A percentile compares a stretch with the other conserved stretches of the same genome.
These are phyloP conservation scores for Achatina immaculata DNA, from an alignment of 1,140 invertebrate species.

Conservation along the genomic window DNA sequence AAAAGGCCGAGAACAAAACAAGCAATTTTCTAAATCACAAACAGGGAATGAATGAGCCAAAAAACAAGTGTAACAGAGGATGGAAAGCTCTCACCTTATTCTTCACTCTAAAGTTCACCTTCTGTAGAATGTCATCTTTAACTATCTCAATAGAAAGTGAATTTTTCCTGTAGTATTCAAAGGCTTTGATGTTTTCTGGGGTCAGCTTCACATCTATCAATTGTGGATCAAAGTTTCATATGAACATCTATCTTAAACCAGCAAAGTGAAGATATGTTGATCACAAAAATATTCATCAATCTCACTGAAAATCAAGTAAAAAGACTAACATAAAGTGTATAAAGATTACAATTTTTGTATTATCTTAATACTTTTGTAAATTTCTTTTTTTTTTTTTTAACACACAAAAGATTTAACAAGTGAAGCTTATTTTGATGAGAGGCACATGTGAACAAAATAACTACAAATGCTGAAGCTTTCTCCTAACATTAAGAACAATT, in stretches of 20 bases:
- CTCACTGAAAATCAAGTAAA: not conserved
- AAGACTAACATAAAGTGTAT: not conserved
- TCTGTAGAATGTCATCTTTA: slow-evolving; percentile 70
- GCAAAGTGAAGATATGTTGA: not conserved
- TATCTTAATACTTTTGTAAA: no score
- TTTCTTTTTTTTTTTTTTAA: no score
- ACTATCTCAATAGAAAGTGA: slow-evolving; percentile 69
- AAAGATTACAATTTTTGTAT: no score
- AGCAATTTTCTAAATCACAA: no score
- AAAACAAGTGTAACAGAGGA: not conserved
- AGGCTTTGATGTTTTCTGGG: slow-evolving; percentile 63
- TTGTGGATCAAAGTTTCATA: not conserved
- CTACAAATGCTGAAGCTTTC: no score
- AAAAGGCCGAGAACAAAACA: no score
- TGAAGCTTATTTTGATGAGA: no score
- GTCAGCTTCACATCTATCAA: slow-evolving; percentile 54
- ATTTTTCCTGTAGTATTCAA: slow-evolving; percentile 70
- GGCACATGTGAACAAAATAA: no score
- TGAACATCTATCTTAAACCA: not conserved
- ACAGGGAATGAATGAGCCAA: no score
- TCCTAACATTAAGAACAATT: no score
- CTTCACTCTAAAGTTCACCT: slow-evolving; percentile 70
- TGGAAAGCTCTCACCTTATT: slow-evolving; percentile 63
- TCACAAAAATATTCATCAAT: not conserved
- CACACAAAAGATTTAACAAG: no score